Base-by-base conservation (phyloP, 53 echinoderm and acorn worm species). In the Holothuria leucospilota region DNA sequence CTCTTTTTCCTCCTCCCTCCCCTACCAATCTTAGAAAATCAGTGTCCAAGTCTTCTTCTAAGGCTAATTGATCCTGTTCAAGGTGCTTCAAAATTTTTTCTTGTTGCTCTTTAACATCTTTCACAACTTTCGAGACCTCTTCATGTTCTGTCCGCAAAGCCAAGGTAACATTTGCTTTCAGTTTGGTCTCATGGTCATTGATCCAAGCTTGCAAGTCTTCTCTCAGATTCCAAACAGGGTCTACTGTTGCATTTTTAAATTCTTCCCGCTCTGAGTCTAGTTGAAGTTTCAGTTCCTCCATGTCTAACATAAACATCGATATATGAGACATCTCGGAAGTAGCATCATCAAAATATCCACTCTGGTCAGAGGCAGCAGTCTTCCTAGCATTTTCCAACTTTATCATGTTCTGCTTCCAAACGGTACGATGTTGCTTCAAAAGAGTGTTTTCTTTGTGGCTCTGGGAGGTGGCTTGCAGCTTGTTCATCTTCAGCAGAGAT, bases 231-330 rank as follows among this genome's bases (percentile, higher is more conserved):
- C 93, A 95, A 68, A 98, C 65, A 5, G 98, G 95, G 49, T 95
- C 95, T 1, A 88, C 93, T 0, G 92, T 95, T 6, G 90, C 72
- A 14, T 72, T 74, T 56, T 90, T 88, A 80, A 98, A 98, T 10
- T 90, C 88, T 60, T 90, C 86, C 80, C 74, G 77, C 51, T 95
- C 89, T 13, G 88, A 88, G 1, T 82, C 85, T 11, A 90, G 63
- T 59, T 93, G 86, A 53, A 95, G 78, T 65, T 86, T 68, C 16
- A 87, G 86, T 59, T 95, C 95, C 73, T 97, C 98, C 25, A 86
- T 93, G 28, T 95, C 95, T 58, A 97, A 87, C 93, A 95, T 95
- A 65, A 97, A 97, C 94, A 94, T 93, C n/a, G 95, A 66, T 39
- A 97, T 92, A 40, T 88, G 67, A 0, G 98, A 95, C 9, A 72